Evolutionary conservation across 92 coral and sea anemone genomes (phyloP).

Genomic region (Actinostola sp.): DNA sequence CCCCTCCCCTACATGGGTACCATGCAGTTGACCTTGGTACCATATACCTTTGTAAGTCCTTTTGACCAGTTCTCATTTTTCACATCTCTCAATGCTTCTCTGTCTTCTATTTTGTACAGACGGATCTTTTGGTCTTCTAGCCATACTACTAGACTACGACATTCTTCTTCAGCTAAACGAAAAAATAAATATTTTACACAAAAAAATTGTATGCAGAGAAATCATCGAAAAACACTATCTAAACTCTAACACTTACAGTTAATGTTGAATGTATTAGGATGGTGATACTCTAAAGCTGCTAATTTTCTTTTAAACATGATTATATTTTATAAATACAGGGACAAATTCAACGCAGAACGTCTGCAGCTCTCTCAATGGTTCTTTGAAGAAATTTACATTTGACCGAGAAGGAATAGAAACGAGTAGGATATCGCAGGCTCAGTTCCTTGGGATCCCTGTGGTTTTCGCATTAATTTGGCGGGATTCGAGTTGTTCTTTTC

Average conservation of each 20-base stretch:
- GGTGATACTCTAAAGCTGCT: constrained; percentile 89
- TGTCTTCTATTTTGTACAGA: constrained; percentile 85
- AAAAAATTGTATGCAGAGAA: background rate
- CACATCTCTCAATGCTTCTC: constrained; percentile 69
- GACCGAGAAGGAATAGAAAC: constrained; percentile 1
- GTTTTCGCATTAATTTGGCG: constrained; percentile 11
- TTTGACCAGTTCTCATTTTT: constrained; percentile 72
- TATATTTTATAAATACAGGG: background rate
- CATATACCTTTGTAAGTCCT: constrained; percentile 65
- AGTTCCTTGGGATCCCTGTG: constrained; percentile 22
- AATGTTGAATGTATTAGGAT: constrained; percentile 76
- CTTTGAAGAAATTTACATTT: background rate
- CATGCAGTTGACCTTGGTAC: background rate
- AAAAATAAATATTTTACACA: background rate
- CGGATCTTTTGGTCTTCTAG: constrained; percentile 91
- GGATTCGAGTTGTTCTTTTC: background rate
- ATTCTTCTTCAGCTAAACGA: constrained; percentile 76
- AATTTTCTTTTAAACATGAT: constrained; percentile 84
- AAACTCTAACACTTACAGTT: constrained; percentile 29
- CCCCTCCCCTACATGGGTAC: too few species aligned
- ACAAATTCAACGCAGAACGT: background rate
- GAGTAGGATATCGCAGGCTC: constrained; percentile 6
- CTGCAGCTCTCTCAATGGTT: too few species aligned
- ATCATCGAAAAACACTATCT: background rate
- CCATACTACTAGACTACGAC: constrained; percentile 89